Conservation (phyloP, 2,888 invertebrate species). For the Lamellibrachia columna region DNA sequence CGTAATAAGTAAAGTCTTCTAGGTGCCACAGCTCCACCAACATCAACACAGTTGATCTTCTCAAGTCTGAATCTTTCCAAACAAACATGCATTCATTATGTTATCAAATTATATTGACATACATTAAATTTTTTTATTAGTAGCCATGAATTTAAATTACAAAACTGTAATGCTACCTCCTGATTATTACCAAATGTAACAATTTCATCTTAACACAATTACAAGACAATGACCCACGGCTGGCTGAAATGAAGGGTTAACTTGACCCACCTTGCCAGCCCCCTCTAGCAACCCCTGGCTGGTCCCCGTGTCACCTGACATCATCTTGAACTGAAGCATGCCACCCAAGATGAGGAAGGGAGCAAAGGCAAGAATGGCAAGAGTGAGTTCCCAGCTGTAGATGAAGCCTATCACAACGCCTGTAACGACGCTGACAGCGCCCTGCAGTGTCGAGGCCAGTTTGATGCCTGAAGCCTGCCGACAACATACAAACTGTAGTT, state of each 20-base stretch:
- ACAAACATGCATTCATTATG: neutral
- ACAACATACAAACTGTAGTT: neutral
- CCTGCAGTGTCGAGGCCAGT: constrained; percentile 63
- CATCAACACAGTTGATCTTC: neutral
- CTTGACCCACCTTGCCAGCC: constrained; percentile 67
- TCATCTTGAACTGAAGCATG: constrained; percentile 62
- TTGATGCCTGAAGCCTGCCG: constrained; percentile 65
- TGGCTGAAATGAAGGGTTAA: neutral
- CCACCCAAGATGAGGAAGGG: constrained; percentile 63
- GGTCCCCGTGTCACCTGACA: constrained; percentile 66
- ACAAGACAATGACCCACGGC: neutral
- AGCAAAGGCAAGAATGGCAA: constrained; percentile 64
- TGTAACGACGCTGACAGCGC: constrained; percentile 61
- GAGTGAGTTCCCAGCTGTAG: constrained; percentile 68
- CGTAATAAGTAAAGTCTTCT: neutral
- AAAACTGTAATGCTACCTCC: neutral
- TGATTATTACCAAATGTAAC: neutral
- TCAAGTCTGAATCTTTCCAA: neutral
- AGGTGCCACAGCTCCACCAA: neutral
- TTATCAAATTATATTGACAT: neutral
- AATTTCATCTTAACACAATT: neutral
- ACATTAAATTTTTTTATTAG: neutral
- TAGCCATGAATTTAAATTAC: neutral
- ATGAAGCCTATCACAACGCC: constrained; percentile 67
- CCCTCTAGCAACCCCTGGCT: constrained; percentile 68